Percentiles rank a stretch among this genome's conserved stretches.
Conservation (phyloP, 2,113 vertebrate genomes). For the Seriola aureovittata region DNA sequence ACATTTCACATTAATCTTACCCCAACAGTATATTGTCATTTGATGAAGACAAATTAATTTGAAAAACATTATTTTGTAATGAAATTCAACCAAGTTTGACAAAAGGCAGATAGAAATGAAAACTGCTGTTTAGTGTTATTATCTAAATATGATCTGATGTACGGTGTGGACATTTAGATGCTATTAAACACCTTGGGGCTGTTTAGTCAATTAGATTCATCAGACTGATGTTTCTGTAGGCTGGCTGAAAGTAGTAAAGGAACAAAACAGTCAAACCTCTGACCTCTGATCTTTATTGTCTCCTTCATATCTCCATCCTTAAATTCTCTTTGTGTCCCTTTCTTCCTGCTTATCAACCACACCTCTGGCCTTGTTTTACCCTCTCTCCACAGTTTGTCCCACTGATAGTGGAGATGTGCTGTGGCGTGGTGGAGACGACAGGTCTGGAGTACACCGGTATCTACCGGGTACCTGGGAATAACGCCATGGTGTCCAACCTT, state of each 20-base stretch:
- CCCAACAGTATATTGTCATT: too few relatives aligned
- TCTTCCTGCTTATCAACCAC: not conserved
- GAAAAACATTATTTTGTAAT: too few relatives aligned
- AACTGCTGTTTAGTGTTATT: too few relatives aligned
- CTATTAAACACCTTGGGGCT: too few relatives aligned
- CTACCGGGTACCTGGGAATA: slow-evolving; percentile 97
- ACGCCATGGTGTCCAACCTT: slow-evolving; percentile 93
- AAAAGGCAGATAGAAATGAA: too few relatives aligned
- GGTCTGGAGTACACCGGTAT: slow-evolving; percentile 96
- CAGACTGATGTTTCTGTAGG: too few relatives aligned
- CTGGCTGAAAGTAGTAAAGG: not conserved
- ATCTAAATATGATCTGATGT: too few relatives aligned
- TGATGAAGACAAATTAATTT: too few relatives aligned
- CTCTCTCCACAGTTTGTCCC: slow-evolving; percentile 88
- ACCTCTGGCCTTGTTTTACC: not conserved
- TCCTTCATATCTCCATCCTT: not conserved
- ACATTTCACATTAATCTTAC: too few relatives aligned
- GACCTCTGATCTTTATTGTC: not conserved
- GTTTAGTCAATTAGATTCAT: too few relatives aligned
- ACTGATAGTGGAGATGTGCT: slow-evolving; percentile 94
- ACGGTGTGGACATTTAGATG: too few relatives aligned
- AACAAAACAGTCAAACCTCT: not conserved
- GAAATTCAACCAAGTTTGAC: too few relatives aligned
- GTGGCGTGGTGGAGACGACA: slow-evolving; percentile 91
- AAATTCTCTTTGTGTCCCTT: not conserved